Base-by-base conservation (phyloP, 2,113 vertebrate species). In the Ornithorhynchus anatinus region DNA sequence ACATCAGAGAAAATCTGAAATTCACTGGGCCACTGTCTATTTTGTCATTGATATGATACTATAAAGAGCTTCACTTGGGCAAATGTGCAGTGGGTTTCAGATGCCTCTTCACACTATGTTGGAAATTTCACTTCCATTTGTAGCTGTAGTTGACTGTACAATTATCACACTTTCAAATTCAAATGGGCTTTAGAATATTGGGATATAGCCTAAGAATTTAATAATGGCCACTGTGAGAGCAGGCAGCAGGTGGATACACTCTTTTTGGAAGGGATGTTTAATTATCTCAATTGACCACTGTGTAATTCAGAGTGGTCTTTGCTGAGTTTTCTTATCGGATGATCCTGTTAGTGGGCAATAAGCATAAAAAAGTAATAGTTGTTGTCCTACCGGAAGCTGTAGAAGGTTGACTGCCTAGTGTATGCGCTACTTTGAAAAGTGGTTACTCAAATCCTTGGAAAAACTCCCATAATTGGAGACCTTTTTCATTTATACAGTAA, bases 201-300 rank as follows among this genome's bases (percentile, higher is more conserved):
- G 70, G 48, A 75, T 77, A 82, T 78, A 71, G 78, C 68, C 77
- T 86, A 72, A 72, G 82, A 84, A 86, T 84, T 82, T 72, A 81
- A 86, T 86, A 82, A 84, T 82, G 81, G 84, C 75, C 73, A 84
- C 76, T 20, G 59, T 33, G 77, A 84, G 53, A 80, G 60, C 74
- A 68, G 71, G 72, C 79, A 84, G 82, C 74, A 78, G 77, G 82
- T n/a, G n/a, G 79, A 84, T 71, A 76, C 76, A 69, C 77, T 86
- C 66, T 80, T 84, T 86, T 70, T 75, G 72, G 76, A 86, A 82
- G 42, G 59, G 56, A 77, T 79, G 84, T 86, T 86, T 84, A 84
- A 86, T 86, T 86, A 82, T 84, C 57, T 64, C 42, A 71, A 63
- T 82, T 77, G 82, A 84, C 82, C 84, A 82, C 82, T 87, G 82